phyloP scores from a whole-genome alignment of 2,113 vertebrate species.

The Sebastes schlegelii region DNA sequence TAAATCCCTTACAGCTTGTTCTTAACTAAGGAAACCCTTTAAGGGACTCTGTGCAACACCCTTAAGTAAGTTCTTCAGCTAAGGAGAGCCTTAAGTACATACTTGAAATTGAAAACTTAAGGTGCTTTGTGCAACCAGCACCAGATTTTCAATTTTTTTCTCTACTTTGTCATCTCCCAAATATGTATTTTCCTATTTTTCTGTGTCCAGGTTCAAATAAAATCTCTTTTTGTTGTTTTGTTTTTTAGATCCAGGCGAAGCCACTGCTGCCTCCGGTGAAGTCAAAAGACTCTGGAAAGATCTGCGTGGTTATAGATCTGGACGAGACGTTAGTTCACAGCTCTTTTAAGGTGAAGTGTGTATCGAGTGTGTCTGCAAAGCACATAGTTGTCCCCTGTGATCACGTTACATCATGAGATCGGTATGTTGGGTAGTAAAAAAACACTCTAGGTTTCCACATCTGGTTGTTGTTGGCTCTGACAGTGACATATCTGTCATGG shows the following conservation, averaged over 20 bases:
- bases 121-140: too few species aligned
- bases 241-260: constrained; percentile 79
- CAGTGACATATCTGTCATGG: constrained; percentile 37
- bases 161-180: too few species aligned
- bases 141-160: too few species aligned
- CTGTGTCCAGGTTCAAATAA: not conserved
- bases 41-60: too few species aligned
- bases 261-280: constrained; percentile 84
- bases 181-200: not conserved
- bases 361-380: not conserved
- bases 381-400: not conserved
- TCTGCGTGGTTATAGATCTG: constrained; percentile 87
- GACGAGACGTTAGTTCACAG: constrained; percentile 88
- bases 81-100: too few species aligned
- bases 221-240: not conserved
- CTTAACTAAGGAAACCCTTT: too few species aligned
- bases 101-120: too few species aligned
- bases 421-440: constrained; percentile 1
- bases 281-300: constrained; percentile 86
- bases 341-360: constrained; percentile 84
- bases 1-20: too few species aligned
- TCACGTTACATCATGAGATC: constrained; percentile 30
- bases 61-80: too few species aligned
- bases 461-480: constrained; percentile 42
- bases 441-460: not conserved